Conservation (phyloP, 2,888 invertebrate genomes). For the Diarsia brunnea region DNA sequence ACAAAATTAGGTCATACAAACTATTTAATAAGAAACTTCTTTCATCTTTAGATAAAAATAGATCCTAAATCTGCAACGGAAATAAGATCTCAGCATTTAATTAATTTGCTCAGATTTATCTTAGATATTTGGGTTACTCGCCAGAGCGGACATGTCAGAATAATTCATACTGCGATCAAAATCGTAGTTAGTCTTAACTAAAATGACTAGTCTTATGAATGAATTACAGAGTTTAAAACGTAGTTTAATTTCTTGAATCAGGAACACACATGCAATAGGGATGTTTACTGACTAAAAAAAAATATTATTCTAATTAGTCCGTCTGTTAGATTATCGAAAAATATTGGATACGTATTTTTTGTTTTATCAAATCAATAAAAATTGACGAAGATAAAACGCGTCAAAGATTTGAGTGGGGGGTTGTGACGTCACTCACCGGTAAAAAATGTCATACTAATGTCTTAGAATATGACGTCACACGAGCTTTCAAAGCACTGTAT, state of each 20-base stretch:
- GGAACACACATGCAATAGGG: too few species aligned
- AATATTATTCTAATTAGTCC: too few species aligned
- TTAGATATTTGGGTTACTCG: conserved; percentile 35
- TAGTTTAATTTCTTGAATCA: background rate
- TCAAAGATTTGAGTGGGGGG: too few species aligned
- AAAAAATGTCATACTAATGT: too few species aligned
- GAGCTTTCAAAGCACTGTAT: too few species aligned
- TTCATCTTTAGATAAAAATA: conserved; percentile 45
- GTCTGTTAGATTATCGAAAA: too few species aligned
- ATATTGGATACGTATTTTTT: too few species aligned
- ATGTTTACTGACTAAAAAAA: too few species aligned
- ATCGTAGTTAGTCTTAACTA: conserved; percentile 9
- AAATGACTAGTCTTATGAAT: conserved; percentile 34
- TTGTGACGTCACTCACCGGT: too few species aligned
- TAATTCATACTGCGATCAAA: conserved; percentile 52
- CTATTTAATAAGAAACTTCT: conserved; percentile 12
- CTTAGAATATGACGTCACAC: too few species aligned
- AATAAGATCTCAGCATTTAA: conserved; percentile 42
- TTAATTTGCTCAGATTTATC: conserved; percentile 39
- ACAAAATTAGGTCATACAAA: conserved; percentile 25
- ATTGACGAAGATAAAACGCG: too few species aligned
- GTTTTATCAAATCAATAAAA: too few species aligned
- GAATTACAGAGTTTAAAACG: background rate
- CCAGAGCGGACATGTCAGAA: conserved; percentile 11
- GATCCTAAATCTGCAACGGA: conserved; percentile 30